Base-by-base conservation (phyloP, 2,113 vertebrate species). In the Boulengerochromis microlepis region DNA sequence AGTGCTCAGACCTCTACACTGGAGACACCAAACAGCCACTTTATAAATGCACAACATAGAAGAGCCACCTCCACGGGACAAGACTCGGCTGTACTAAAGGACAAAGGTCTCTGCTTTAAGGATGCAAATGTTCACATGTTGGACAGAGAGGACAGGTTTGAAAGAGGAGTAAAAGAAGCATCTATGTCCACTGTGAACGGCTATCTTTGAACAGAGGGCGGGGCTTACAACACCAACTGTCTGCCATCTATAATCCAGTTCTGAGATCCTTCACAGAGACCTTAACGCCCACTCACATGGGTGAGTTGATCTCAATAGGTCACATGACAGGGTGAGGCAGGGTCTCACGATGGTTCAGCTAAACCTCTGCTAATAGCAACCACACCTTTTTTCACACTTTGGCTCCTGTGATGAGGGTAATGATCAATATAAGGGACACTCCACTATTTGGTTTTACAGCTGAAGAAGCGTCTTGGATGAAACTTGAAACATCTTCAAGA, bases 161-260 rank as follows among this genome's bases (percentile, higher is more conserved):
- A 56, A 56, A 56, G 22, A 1, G 11, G 53, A 56, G 11, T 56
- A 0, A 56, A 13, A 56, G 53, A 56, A 56, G 53, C 53, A 24
- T 24, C 11, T 56, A 0, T 8, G 53, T 56, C 53, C 54, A 56
- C 54, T 56, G 54, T 26, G 22, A 56, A 24, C 0, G 11, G 11
- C 53, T 1, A 0, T 24, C 53, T 56, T 0, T 56, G 53, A 56
- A 26, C 24, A 57, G 56, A 57, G 56, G 54, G 56, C 13, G 7
- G 56, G 26, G 56, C 56, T 31, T 59, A 31, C 2, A 0, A 10
- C 56, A 59, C 26, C 26, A 61, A 61, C 26, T 61, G 26, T 0
- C 8, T 61, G 57, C 57, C 57, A 1, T 31, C 26, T 61, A 61
- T 31, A 33, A 33, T 33, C 29, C 16, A 61, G 57, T 0, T 61